A percentile compares a stretch with the other conserved stretches of the same genome.
These are phyloP conservation scores for Sphaerophoria taeniata DNA, from an alignment of 2,888 invertebrate genomes.

Conservation along the genomic window DNA sequence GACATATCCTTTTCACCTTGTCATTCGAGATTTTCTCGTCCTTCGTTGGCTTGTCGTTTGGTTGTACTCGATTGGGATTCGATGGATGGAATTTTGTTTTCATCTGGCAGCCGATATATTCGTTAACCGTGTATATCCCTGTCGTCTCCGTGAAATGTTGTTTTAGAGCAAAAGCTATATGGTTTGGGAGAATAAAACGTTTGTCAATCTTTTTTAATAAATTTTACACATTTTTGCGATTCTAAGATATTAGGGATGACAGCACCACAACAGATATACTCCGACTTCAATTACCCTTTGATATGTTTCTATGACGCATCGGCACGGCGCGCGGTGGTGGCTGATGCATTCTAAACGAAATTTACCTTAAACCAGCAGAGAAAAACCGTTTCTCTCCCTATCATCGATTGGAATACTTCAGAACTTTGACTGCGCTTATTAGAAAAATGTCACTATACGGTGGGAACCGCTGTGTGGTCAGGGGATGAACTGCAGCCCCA, in stretches of 20 bases:
- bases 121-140: neutral
- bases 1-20: constrained; percentile 73
- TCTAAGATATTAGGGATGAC: constrained; percentile 46
- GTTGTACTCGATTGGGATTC: constrained; percentile 1
- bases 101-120: constrained; percentile 4
- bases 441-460: constrained; percentile 1
- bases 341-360: constrained; percentile 35
- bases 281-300: neutral
- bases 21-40: constrained; percentile 70
- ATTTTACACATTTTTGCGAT: constrained; percentile 43
- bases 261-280: constrained; percentile 31
- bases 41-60: constrained; percentile 23
- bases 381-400: neutral
- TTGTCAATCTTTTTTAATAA: constrained; percentile 22
- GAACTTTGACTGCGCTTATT: constrained; percentile 5
- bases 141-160: constrained; percentile 12
- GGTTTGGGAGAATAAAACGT: neutral
- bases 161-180: constrained; percentile 18
- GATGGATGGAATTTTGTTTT: constrained; percentile 40
- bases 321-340: neutral
- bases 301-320: neutral
- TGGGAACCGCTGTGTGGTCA: neutral
- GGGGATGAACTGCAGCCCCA: neutral
- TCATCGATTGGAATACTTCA: neutral
- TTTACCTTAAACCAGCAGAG: neutral